phyloP scores from a whole-genome alignment of 2,888 invertebrate species.

The Epinotia nisella region DNA sequence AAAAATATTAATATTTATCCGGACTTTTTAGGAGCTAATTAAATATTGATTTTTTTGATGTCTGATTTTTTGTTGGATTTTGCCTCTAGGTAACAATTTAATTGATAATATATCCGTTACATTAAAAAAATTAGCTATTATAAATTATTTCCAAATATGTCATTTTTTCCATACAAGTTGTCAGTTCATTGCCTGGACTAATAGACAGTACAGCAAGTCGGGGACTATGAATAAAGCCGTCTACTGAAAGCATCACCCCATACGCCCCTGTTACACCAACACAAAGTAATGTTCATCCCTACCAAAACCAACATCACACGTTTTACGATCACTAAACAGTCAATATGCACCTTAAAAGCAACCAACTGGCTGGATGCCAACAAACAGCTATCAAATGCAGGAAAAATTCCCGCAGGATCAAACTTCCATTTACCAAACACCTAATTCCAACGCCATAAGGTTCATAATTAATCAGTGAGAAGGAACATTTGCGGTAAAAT shows the following conservation, averaged over 20 bases:
- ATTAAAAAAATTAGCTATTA: too few species aligned
- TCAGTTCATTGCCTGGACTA: too few species aligned
- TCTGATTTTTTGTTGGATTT: too few species aligned
- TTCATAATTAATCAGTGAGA: conserved; percentile 9
- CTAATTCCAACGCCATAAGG: conserved; percentile 16
- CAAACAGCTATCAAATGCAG: conserved; percentile 28
- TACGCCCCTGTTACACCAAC: neutral
- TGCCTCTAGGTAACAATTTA: too few species aligned
- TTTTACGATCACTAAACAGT: conserved; percentile 34
- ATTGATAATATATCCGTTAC: too few species aligned
- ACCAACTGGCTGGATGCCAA: conserved; percentile 34
- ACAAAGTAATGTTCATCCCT: conserved; percentile 17
- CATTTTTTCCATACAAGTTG: too few species aligned
- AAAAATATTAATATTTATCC: too few species aligned
- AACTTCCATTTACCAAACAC: conserved; percentile 2
- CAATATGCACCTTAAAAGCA: conserved; percentile 35
- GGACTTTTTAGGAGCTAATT: too few species aligned
- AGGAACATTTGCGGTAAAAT: neutral
- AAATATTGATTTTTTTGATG: too few species aligned
- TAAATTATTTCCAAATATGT: too few species aligned
- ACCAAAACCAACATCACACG: conserved; percentile 20
- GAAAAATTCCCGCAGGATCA: conserved; percentile 23
- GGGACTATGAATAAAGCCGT: neutral
- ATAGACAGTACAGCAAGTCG: too few species aligned
- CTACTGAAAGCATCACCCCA: conserved; percentile 1